Evolutionary conservation across 2,888 invertebrate genomes (phyloP).

Genomic region (Dendrolimus pini): DNA sequence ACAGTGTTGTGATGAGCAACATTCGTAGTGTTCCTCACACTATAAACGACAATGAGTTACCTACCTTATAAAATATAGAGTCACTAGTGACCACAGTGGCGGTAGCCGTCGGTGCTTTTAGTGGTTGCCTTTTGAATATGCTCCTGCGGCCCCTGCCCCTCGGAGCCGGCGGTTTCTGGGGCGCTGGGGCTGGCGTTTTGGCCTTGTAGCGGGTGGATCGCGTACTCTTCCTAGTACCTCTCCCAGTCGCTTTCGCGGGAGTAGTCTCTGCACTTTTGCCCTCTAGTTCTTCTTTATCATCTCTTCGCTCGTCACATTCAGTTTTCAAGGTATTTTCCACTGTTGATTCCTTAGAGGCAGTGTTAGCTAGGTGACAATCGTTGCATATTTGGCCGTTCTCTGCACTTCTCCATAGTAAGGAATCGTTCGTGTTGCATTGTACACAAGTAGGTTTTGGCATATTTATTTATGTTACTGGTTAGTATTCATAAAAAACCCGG

Average conservation of each 20-base stretch:
- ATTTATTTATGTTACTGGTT: constrained; percentile 33
- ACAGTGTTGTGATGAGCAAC: too few species aligned
- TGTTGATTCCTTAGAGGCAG: constrained; percentile 45
- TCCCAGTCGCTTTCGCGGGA: constrained; percentile 65
- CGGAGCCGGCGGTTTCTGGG: constrained; percentile 50
- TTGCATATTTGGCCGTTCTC: constrained; percentile 87
- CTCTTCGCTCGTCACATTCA: constrained; percentile 46
- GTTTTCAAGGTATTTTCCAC: constrained; percentile 33
- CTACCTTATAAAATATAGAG: constrained; percentile 76
- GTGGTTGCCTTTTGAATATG: constrained; percentile 86
- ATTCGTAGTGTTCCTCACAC: too few species aligned
- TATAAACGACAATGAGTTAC: constrained; percentile 3
- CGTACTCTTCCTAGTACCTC: constrained; percentile 77
- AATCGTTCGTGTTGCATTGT: constrained; percentile 82
- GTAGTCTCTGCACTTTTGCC: constrained; percentile 49
- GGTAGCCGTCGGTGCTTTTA: constrained; percentile 88
- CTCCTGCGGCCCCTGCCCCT: constrained; percentile 86
- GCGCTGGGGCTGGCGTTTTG: constrained; percentile 45
- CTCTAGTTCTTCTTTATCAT: constrained; percentile 39
- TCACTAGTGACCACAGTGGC: constrained; percentile 89
- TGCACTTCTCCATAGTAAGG: constrained; percentile 85
- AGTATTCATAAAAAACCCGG: too few species aligned
- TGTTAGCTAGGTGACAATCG: constrained; percentile 79
- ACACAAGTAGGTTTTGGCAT: constrained; percentile 80
- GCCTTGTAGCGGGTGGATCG: constrained; percentile 75